phyloP scores from a whole-genome alignment of 2,888 invertebrate species.

The Eucera pruinosa region DNA sequence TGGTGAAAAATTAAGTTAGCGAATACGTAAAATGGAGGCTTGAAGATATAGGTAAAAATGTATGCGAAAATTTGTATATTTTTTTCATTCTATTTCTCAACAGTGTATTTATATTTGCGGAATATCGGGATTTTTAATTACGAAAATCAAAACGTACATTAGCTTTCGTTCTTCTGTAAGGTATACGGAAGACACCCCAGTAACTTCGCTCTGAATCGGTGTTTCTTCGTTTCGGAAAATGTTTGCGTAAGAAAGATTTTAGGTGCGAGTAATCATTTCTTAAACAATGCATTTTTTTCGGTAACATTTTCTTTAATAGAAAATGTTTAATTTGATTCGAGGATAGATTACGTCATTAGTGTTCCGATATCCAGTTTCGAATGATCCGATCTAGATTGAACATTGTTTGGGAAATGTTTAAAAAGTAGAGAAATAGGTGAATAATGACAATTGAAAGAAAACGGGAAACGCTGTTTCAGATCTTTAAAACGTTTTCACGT shows the following conservation, averaged over 20 bases:
- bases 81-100: background rate
- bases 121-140: background rate
- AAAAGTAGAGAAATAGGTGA: background rate
- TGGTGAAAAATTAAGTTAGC: background rate
- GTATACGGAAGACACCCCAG: slow-evolving; percentile 18
- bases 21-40: slow-evolving; percentile 17
- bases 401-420: background rate
- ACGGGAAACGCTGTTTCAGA: slow-evolving; percentile 26
- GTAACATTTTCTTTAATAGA: background rate
- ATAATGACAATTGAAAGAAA: background rate
- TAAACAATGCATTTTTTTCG: slow-evolving; percentile 3
- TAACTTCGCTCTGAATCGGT: slow-evolving; percentile 25
- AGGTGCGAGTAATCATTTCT: background rate
- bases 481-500: slow-evolving; percentile 10
- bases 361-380: background rate
- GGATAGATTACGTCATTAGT: background rate
- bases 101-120: slow-evolving; percentile 22
- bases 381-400: background rate
- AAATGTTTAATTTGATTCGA: background rate
- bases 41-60: slow-evolving; percentile 12
- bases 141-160: slow-evolving; percentile 23
- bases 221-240: background rate
- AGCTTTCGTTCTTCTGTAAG: slow-evolving; percentile 2
- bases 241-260: background rate
- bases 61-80: slow-evolving; percentile 21